phyloP scores from a whole-genome alignment of 2,797 vertebrate species.

The Myotis vivesi region DNA sequence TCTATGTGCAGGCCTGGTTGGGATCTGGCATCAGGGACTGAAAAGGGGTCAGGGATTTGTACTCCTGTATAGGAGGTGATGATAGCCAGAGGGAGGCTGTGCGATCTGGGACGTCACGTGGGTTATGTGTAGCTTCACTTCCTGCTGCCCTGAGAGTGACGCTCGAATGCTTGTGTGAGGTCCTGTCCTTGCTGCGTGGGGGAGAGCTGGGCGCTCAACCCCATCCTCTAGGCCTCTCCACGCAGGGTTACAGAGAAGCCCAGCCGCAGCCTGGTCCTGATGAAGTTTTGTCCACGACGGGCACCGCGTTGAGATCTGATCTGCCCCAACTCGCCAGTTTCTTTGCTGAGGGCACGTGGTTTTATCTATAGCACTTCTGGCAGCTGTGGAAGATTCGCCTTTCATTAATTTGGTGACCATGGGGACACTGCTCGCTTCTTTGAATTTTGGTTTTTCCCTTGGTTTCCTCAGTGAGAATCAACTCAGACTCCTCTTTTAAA shows the following conservation, averaged over 20 bases:
- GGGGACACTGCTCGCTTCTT: not conserved
- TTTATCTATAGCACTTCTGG: not conserved
- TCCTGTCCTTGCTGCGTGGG: not conserved
- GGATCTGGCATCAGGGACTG: not conserved
- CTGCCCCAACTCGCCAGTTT: not conserved
- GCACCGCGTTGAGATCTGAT: not conserved
- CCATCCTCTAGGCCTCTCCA: not conserved
- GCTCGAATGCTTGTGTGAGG: not conserved
- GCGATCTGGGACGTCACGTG: rapidly evolving
- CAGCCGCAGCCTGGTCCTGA: not conserved
- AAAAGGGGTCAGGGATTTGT: not conserved
- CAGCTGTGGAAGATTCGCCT: not conserved
- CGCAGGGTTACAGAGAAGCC: not conserved
- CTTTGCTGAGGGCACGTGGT: not conserved
- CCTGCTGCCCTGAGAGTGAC: not conserved
- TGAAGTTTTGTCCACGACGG: not conserved
- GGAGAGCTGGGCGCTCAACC: rapidly evolving
- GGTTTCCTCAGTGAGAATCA: slow-evolving; percentile 9
- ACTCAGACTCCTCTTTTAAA: not conserved
- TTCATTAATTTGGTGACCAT: not conserved
- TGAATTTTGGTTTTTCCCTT: not conserved
- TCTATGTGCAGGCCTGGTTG: not conserved
- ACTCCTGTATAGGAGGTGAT: not conserved
- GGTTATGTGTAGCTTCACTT: not conserved
- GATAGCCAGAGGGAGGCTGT: not conserved